Conservation (phyloP, 2,888 invertebrate species). For the Drosophila longiperda region DNA sequence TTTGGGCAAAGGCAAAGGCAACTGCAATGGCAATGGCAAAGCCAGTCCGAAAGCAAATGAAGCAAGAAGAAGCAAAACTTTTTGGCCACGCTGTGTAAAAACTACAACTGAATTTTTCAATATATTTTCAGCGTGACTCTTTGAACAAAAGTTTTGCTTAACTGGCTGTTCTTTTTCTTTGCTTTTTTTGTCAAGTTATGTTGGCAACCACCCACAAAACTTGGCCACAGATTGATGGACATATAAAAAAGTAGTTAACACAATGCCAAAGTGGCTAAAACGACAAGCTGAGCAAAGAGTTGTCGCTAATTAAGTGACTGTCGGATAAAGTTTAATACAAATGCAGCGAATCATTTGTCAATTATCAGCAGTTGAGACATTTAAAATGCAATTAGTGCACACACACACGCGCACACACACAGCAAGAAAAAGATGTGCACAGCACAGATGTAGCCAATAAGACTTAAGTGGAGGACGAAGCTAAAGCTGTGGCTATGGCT, state of each 20-base stretch:
- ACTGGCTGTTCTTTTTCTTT: conserved; percentile 20
- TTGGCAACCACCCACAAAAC: conserved; percentile 38
- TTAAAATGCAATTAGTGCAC: conserved; percentile 73
- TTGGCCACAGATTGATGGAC: conserved; percentile 72
- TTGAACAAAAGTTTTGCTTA: conserved; percentile 52
- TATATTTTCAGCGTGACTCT: conserved; percentile 66
- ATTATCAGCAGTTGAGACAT: conserved; percentile 65
- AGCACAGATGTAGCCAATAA: conserved; percentile 42
- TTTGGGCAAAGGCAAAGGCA: conserved; percentile 64
- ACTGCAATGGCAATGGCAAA: conserved; percentile 45
- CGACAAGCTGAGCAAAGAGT: conserved; percentile 23
- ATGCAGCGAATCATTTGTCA: conserved; percentile 73
- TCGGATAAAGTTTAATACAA: conserved; percentile 71
- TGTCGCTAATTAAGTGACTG: conserved; percentile 70
- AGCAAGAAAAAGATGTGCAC: conserved; percentile 6
- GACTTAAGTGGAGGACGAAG: conserved; percentile 30
- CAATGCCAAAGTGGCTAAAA: conserved; percentile 56
- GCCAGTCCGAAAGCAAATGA: conserved; percentile 31
- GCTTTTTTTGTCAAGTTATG: conserved; percentile 24
- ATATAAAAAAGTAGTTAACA: conserved; percentile 76
- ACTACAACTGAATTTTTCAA: conserved; percentile 67
- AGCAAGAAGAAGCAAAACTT: conserved; percentile 20
- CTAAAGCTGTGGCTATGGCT: conserved; percentile 29
- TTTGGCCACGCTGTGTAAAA: conserved; percentile 31
- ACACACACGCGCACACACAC: conserved; percentile 14